Conservation (phyloP, 2,888 invertebrate genomes). For the Pseudococcus viburni region DNA sequence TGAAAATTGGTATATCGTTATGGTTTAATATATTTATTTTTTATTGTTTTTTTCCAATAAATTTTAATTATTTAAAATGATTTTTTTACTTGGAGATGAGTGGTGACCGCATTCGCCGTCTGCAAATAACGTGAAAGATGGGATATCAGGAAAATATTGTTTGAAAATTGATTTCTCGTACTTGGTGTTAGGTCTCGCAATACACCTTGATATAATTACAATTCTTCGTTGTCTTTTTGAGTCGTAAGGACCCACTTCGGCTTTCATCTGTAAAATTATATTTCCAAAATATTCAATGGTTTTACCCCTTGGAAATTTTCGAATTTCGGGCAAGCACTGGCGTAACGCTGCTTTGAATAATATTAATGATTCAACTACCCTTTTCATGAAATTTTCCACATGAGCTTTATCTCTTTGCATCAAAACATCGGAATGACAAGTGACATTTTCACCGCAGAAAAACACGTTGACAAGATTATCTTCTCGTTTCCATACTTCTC, state of each 20-base stretch:
- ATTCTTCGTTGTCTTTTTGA: constrained; percentile 17
- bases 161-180: constrained; percentile 16
- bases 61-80: neutral
- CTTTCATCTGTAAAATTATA: neutral
- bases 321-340: too few species aligned
- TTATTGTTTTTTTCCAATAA: neutral
- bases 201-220: neutral
- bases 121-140: neutral
- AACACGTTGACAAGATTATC: neutral
- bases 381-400: constrained; percentile 17
- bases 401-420: neutral
- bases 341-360: neutral
- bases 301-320: neutral
- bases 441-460: constrained; percentile 25
- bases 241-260: constrained; percentile 3
- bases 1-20: neutral
- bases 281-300: neutral
- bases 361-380: neutral
- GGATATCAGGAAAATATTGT: constrained; percentile 36
- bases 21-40: neutral
- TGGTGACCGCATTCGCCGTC: neutral
- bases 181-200: neutral
- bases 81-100: neutral
- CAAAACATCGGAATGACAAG: neutral
- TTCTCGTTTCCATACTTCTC: neutral